Conservation (phyloP, 2,888 invertebrate species). For the Icerya purchasi region DNA sequence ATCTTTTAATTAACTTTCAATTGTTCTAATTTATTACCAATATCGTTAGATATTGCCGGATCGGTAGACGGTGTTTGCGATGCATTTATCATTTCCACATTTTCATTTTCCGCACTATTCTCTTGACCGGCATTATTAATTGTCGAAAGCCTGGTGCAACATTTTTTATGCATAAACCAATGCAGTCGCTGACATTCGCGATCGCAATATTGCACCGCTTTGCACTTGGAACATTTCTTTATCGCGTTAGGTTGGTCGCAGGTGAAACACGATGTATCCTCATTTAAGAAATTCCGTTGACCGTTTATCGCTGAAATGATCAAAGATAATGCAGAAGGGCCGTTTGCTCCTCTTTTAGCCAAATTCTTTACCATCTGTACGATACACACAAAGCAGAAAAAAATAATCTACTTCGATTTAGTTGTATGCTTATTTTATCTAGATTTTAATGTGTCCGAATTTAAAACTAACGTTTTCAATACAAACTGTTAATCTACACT, state of each 20-base stretch:
- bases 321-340: slow-evolving; percentile 45
- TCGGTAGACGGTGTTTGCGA: too few species aligned
- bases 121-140: not conserved
- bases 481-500: too few species aligned
- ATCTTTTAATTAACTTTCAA: too few species aligned
- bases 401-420: too few species aligned
- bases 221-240: slow-evolving; percentile 89
- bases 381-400: not conserved
- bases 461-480: too few species aligned
- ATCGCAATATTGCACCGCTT: slow-evolving; percentile 81
- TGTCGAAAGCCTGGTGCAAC: slow-evolving; percentile 29
- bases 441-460: too few species aligned
- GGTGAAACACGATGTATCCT: slow-evolving; percentile 49
- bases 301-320: slow-evolving; percentile 61
- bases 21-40: too few species aligned
- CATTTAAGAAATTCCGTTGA: slow-evolving; percentile 24
- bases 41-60: too few species aligned
- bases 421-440: too few species aligned
- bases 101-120: too few species aligned
- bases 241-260: slow-evolving; percentile 74
- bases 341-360: slow-evolving; percentile 51
- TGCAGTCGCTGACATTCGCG: slow-evolving; percentile 82
- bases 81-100: too few species aligned
- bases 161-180: slow-evolving; percentile 78
- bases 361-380: slow-evolving; percentile 47